A percentile compares a stretch with the other conserved stretches of the same genome.
Conservation (phyloP, 2,113 vertebrate species). For the Cathartes aura region DNA sequence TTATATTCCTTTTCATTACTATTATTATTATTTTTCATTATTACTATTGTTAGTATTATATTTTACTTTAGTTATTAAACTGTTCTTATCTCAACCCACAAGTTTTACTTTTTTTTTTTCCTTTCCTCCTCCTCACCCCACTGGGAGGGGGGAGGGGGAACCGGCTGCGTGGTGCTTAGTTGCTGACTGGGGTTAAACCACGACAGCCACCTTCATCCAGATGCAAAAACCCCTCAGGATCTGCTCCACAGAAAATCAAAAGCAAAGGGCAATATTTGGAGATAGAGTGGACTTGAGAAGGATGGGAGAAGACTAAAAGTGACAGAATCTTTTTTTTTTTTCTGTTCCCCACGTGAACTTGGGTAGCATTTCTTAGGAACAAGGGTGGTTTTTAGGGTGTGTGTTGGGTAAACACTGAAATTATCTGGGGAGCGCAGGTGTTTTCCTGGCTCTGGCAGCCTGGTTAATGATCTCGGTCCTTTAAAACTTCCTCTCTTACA, state of each 20-base stretch:
- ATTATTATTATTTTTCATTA: too few species aligned
- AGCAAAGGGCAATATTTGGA: background rate
- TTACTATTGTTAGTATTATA: too few species aligned
- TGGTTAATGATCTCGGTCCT: background rate
- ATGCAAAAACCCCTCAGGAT: background rate
- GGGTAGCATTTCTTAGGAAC: background rate
- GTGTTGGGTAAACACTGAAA: background rate
- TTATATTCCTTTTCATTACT: too few species aligned
- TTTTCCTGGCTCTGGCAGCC: background rate
- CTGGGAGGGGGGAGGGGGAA: too few species aligned
- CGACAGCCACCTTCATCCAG: background rate
- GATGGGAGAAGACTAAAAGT: background rate
- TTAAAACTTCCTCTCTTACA: background rate
- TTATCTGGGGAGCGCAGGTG: background rate
- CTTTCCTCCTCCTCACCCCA: too few species aligned
- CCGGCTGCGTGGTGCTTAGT: too few species aligned
- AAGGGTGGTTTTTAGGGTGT: background rate
- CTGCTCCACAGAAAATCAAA: background rate
- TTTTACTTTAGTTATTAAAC: too few species aligned
- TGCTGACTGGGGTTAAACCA: too few species aligned
- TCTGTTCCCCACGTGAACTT: background rate
- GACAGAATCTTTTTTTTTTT: background rate
- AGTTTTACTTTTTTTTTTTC: too few species aligned
- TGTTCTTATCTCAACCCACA: too few species aligned
- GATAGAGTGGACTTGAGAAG: background rate